Conservation (phyloP, 1,140 invertebrate species). For the Nasonia vitripennis region DNA sequence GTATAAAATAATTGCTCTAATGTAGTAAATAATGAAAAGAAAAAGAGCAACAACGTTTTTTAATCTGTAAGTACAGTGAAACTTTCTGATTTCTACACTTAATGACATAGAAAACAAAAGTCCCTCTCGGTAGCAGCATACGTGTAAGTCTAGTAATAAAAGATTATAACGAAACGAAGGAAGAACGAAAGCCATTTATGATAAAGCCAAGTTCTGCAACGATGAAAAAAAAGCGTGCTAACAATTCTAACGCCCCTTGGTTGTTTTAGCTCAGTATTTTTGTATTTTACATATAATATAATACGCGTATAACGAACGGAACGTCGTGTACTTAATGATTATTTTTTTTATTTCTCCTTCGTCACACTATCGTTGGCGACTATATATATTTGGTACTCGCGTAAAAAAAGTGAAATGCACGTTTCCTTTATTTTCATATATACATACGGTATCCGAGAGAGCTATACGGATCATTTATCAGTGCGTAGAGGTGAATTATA, state of each 20-base stretch:
- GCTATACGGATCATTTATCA: not conserved
- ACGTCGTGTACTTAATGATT: slow-evolving; percentile 66
- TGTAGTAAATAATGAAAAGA: not conserved
- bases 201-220: slow-evolving; percentile 12
- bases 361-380: slow-evolving; percentile 63
- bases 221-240: slow-evolving; percentile 54
- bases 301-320: slow-evolving; percentile 62
- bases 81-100: slow-evolving; percentile 72
- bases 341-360: slow-evolving; percentile 50
- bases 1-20: slow-evolving; percentile 56
- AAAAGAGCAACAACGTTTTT: slow-evolving; percentile 61
- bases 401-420: slow-evolving; percentile 31
- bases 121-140: slow-evolving; percentile 58
- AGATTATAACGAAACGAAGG: not conserved
- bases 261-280: slow-evolving; percentile 73
- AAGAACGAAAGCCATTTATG: slow-evolving; percentile 27
- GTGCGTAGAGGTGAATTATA: not conserved
- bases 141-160: slow-evolving; percentile 55
- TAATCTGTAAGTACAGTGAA: slow-evolving; percentile 72
- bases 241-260: slow-evolving; percentile 62
- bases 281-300: slow-evolving; percentile 68
- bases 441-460: not conserved
- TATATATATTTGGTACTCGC: slow-evolving; percentile 59
- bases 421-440: slow-evolving; percentile 34
- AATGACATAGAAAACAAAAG: slow-evolving; percentile 59